Conservation (phyloP, 2,113 vertebrate species). For the Chaetodon trifascialis region DNA sequence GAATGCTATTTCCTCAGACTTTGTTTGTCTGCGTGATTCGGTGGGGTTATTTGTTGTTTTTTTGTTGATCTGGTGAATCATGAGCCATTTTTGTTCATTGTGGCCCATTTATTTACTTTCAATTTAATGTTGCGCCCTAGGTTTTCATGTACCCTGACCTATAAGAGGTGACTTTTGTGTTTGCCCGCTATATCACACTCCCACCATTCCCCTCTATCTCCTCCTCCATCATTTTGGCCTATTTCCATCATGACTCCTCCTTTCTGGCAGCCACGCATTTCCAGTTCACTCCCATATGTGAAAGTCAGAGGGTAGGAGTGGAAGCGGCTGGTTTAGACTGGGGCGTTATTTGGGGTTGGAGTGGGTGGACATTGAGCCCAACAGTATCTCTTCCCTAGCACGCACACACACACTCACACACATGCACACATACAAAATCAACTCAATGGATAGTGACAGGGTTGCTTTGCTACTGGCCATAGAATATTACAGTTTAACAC, state of each 20-base stretch:
- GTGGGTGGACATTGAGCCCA: constrained; percentile 71
- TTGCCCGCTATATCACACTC: constrained; percentile 48
- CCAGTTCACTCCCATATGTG: constrained; percentile 80
- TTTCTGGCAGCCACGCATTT: constrained; percentile 75
- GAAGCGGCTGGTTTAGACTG: constrained; percentile 73
- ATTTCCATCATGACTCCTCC: constrained; percentile 79
- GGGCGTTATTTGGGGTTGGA: constrained; percentile 75
- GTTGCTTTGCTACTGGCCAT: constrained; percentile 73
- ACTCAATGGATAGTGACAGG: constrained; percentile 77
- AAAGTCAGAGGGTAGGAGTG: constrained; percentile 77
- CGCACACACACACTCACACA: constrained; percentile 29
- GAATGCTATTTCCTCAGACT: constrained; percentile 76
- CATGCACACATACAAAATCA: constrained; percentile 65
- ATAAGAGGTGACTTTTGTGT: constrained; percentile 46
- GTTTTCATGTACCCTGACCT: constrained; percentile 53
- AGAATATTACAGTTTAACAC: constrained; percentile 80
- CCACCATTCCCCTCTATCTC: constrained; percentile 55
- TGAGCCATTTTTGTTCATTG: constrained; percentile 41
- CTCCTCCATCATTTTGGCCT: constrained; percentile 80
- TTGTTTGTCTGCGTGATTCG: constrained; percentile 67
- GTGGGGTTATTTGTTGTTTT: constrained; percentile 43
- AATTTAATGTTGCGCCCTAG: constrained; percentile 18
- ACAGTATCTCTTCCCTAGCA: constrained; percentile 33
- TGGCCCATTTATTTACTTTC: constrained; percentile 55
- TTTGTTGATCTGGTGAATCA: constrained; percentile 56